A percentile compares a stretch with the other conserved stretches of the same genome.
Evolutionary conservation across 2,113 vertebrate genomes (phyloP).

Genomic region (Lipotes vexillifer): DNA sequence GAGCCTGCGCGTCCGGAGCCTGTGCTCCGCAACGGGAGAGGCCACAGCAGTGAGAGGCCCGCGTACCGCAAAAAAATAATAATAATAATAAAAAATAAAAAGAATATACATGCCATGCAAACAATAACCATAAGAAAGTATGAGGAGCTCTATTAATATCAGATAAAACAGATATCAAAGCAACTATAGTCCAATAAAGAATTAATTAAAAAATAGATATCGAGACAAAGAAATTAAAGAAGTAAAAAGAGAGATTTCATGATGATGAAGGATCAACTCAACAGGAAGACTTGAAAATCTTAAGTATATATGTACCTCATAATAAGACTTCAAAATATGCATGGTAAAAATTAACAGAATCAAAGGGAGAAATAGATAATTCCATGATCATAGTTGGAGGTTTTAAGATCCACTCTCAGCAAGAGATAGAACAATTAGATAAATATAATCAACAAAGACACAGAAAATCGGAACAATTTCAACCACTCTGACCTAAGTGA

Average conservation of each 20-base stretch:
- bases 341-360: neutral
- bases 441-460: neutral
- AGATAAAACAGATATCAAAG: neutral
- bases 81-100: too few species aligned
- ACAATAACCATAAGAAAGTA: neutral
- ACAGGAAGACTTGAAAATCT: neutral
- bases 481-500: neutral
- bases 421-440: neutral
- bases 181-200: too few species aligned
- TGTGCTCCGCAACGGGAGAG: too few species aligned
- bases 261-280: neutral
- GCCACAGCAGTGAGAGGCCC: too few species aligned
- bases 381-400: neutral
- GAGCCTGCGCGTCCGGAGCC: too few species aligned
- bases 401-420: neutral
- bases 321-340: neutral
- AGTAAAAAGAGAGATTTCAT: neutral
- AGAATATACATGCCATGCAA: neutral
- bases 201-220: neutral
- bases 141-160: neutral
- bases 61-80: too few species aligned
- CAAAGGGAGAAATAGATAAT: neutral
- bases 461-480: neutral
- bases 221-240: neutral
- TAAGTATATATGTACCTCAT: neutral